Evolutionary conservation across 1,140 invertebrate species (phyloP), one percentile per base, ranked within the genome.

Genomic region (Manduca sexta): DNA sequence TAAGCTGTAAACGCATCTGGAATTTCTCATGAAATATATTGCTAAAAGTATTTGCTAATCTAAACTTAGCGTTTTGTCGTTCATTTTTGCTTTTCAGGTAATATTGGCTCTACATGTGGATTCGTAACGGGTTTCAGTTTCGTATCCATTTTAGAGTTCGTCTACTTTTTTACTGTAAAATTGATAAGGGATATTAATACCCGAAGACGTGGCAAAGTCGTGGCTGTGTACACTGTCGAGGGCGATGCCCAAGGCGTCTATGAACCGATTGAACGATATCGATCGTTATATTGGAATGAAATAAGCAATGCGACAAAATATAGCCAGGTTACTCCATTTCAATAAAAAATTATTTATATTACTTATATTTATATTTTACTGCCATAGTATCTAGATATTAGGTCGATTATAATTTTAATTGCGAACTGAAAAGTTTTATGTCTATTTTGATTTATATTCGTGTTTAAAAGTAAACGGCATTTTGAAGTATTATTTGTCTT

Each of bases 51-150:
- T n/a, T n/a, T n/a, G n/a, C n/a, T n/a, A n/a, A n/a, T n/a, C n/a
- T n/a, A 21, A 21, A 21, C 21, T 21, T 21, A 21, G 7, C 7
- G 21, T 21, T 21, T 21, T 21, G 21, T 3, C 21, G 21, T 3
- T 8, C 3, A 35, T 38, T 7, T 52, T 41, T 40, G 54, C 45
- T 60, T 75, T 64, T 4, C 70, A 91, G 90, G 88, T 60, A 87
- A 88, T 58, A 87, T 89, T 33, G 89, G 89, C n/a, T 89, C 89
- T 4, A 87, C 90, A 0, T 88, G 89, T 33, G 89, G 89, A 1
- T 84, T 90, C 45, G 88, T 90, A 29, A 86, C 90, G 10, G 90
- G 90, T 14, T 90, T 90, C 66, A 91, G 89, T 58, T 80, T 91
- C 39, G 83, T 91, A 6, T 89, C 87, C 13, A 61, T 89, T 1